These are phyloP conservation scores for Apamea sordens DNA, from an alignment of 2,888 invertebrate species.

Conservation along the genomic window DNA sequence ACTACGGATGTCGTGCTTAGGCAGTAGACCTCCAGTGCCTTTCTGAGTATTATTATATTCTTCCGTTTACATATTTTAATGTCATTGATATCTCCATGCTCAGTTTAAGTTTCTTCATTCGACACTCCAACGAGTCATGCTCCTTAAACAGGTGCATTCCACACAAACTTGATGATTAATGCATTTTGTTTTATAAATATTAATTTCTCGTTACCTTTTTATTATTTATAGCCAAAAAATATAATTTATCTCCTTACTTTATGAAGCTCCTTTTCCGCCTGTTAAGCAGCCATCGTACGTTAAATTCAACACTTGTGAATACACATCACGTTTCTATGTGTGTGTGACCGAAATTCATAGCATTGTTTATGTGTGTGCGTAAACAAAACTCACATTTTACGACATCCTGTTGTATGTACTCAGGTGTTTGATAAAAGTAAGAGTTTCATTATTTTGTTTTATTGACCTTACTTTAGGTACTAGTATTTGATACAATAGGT, in stretches of 20 bases:
- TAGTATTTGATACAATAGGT: conserved; percentile 1
- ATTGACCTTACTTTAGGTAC: neutral
- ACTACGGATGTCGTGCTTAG: neutral
- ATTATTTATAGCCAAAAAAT: conserved; percentile 20
- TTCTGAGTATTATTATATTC: neutral
- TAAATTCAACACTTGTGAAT: conserved; percentile 22
- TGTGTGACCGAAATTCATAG: conserved; percentile 36
- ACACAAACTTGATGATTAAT: conserved; percentile 8
- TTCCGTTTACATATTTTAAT: neutral
- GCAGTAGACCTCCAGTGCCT: too few species aligned
- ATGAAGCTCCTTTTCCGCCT: conserved; percentile 19
- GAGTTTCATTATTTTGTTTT: conserved; percentile 39
- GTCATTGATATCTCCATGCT: neutral
- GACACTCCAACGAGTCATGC: neutral
- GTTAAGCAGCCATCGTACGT: conserved; percentile 12
- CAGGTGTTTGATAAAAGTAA: conserved; percentile 55
- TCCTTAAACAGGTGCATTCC: neutral
- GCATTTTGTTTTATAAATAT: conserved; percentile 26
- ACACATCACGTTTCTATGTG: conserved; percentile 39
- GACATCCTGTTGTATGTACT: conserved; percentile 55
- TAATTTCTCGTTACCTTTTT: conserved; percentile 32
- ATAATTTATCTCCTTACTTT: conserved; percentile 40
- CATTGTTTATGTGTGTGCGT: conserved; percentile 17
- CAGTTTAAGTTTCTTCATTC: neutral
- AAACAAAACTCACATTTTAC: conserved; percentile 53